Evolutionary conservation across 2,888 invertebrate species (phyloP), one percentile per base, ranked within the genome.

Genomic region (Charanyca ferruginea): DNA sequence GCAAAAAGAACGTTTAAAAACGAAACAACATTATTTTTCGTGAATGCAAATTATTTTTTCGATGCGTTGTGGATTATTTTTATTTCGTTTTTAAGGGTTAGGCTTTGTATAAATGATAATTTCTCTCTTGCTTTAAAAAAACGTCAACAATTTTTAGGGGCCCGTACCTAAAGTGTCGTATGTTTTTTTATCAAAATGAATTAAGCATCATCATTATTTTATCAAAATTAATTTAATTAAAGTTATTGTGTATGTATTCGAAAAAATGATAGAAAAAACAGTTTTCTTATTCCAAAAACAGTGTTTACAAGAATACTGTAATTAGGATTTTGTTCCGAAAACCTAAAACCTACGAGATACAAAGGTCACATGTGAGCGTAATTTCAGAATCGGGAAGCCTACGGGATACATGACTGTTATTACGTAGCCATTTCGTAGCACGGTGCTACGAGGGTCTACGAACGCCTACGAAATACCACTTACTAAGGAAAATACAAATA

Each of bases 1-100:
- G 57, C 76, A 62, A 51, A 77, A 75, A 79, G 77, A 75, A 67
- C 66, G 75, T 81, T 73, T 66, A 60, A 77, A 79, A 79, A 73
- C 66, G 69, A 67, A 82, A 74, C 62, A 54, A 60, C 53, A 69
- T 76, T 70, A 64, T 73, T 80, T 76, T 68, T 42, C 48, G 61
- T 68, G 66, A 67, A 71, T 72, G 47, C 73, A 77, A 68, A 69
- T 72, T 72, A 60, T 58, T 71, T 58, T 32, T n/a, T 1, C 9
- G 22, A 35, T 62, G 7, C 18, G 13, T 11, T 41, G n/a, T n/a
- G n/a, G 2, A 5, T 7, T 42, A 60, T 20, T 23, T 35, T 38
- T 44, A 22, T n/a, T 25, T 11, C 51, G 9, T 28, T 59, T 32
- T 35, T 16, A 3, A 7, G 8, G 8, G 7, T 13, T n/a, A n/a